Evolutionary conservation across 2,113 vertebrate species (phyloP), one percentile per base, ranked within the genome.

Genomic region (Lophura nycthemera): DNA sequence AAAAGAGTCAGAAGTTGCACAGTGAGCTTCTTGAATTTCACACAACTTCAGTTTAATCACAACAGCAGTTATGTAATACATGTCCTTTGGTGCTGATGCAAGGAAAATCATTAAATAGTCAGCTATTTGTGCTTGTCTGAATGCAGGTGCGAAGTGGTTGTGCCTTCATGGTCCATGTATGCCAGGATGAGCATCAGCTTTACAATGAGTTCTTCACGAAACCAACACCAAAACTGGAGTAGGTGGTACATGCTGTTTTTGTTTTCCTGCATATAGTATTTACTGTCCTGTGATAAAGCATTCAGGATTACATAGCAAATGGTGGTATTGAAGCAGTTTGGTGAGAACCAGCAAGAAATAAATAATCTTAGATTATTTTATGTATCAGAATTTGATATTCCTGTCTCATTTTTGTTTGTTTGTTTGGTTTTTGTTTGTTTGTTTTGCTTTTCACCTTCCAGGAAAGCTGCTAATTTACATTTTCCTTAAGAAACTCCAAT

Each of bases 111-210:
- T 61, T 43, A 22, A 54, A 9, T 82, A 43, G 73, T 54, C 40
- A 42, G 29, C 3, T 61, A 5, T 86, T 30, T 96, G 19, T 96
- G 2, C 93, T 91, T 93, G 52, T 94, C 11, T 95, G 72, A 54
- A 65, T 94, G 10, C 94, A 99, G 99, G 98, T 99, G 45, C 98
- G 99, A 92, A 99, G 99, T 79, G 99, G 99, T 95, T 99, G 99
- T 98, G 98, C 99, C 84, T 99, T 99, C 76, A 99, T 99, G 99
- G 99, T 99, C 61, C 99, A 99, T 4, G 99, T 99, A 17, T 99
- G 99, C 96, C 99, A 99, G 97, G 99, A 99, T 93, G 99, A 99
- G 52, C 99, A 99, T 92, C 99, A 99, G 75, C 98, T 99, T 72
- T 99, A 98, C 96, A 98, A 98, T 24, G 99, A 99, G 90, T 99